Evolutionary conservation across 2,797 vertebrate species (phyloP), one percentile per base, ranked within the genome.

Genomic region (Sparus aurata): DNA sequence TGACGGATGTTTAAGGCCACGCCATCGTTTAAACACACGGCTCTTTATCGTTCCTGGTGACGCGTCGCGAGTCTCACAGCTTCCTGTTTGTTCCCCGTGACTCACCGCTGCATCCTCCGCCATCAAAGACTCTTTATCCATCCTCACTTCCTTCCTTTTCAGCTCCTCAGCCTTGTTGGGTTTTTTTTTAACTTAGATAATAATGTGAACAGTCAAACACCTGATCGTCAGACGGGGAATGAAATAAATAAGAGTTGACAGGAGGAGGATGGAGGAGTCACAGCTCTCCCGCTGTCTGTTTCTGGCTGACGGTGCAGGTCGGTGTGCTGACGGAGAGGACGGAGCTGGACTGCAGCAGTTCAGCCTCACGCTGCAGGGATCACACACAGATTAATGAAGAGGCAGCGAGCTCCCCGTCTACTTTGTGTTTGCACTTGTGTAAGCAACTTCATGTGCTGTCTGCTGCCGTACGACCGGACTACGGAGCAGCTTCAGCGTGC

Each of bases 231-330:
- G 54, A 79, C 72, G 73, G 60, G 60, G 34, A 62, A 46, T 74
- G 20, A 66, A 80, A 68, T n/a, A 64, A 73, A 75, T 8, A 54
- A 25, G 69, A 49, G 69, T 77, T 57, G 73, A n/a, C 69, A 4
- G 7, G 34, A 55, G 72, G 52, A 27, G 59, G 82, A 60, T 3
- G 5, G 57, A 58, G 3, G 63, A 83, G 67, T 81, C 80, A 25
- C 70, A 69, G 73, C 66, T 78, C 66, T 67, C 74, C 69, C 9
- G 69, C 75, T 80, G 80, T 0, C 68, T 76, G 0, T 70, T 76
- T 85, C 60, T 22, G 30, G 65, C 75, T 87, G 87, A 87, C 78
- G 59, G 65, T 75, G 81, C 85, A 80, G 83, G 66, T 85, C 72
- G 83, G 62, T 11, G 1, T 69, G 76, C 83, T 52, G 79, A 72